phyloP scores from a whole-genome alignment of 2,888 invertebrate species.

The Drosophila macrospina region DNA sequence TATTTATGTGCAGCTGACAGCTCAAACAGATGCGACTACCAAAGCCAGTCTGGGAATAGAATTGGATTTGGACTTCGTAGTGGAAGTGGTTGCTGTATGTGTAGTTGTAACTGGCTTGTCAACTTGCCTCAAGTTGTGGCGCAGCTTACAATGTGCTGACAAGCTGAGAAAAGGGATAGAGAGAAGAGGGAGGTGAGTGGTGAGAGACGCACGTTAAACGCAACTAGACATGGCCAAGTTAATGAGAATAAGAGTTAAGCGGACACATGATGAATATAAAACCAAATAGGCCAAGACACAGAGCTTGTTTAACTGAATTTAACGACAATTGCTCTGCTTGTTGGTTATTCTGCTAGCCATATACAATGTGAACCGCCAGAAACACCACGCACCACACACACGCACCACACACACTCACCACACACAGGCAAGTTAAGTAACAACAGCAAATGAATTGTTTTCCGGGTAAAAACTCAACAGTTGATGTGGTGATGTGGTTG shows the following conservation, averaged over 20 bases:
- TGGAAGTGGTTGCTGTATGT: not conserved
- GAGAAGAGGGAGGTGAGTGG: not conserved
- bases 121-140: constrained; percentile 40
- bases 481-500: not conserved
- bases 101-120: constrained; percentile 20
- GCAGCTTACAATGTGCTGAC: constrained; percentile 29
- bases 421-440: not conserved
- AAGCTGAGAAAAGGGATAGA: constrained; percentile 12
- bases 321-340: constrained; percentile 45
- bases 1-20: constrained; percentile 54
- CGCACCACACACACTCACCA: constrained; percentile 1
- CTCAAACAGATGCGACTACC: constrained; percentile 5
- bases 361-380: constrained; percentile 53
- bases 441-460: constrained; percentile 4
- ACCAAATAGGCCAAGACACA: constrained; percentile 42
- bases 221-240: constrained; percentile 37
- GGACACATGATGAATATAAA: constrained; percentile 54
- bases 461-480: constrained; percentile 8
- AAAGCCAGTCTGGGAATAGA: constrained; percentile 18
- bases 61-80: constrained; percentile 3
- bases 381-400: not conserved
- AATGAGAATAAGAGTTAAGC: constrained; percentile 57
- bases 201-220: constrained; percentile 9
- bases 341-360: constrained; percentile 10
- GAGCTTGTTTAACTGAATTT: constrained; percentile 51